Evolutionary conservation across 2,888 invertebrate species (phyloP).

Genomic region (Chymomyza procnemis): DNA sequence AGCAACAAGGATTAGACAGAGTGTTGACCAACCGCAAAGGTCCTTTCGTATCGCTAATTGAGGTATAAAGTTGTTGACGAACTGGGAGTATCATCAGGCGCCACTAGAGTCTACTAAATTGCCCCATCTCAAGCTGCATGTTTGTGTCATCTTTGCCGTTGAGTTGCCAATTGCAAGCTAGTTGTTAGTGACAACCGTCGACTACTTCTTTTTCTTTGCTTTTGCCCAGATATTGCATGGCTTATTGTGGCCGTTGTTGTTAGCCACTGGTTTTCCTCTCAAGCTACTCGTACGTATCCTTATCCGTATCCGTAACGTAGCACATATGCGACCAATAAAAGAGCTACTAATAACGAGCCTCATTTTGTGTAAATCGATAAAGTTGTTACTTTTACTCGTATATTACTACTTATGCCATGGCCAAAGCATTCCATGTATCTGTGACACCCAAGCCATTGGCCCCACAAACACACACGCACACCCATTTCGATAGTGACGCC

Average conservation of each 20-base stretch:
- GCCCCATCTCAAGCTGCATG: too few relatives aligned
- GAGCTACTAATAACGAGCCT: slow-evolving; percentile 68
- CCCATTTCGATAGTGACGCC: slow-evolving; percentile 11
- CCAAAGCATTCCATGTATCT: slow-evolving; percentile 18
- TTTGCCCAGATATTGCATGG: slow-evolving; percentile 3
- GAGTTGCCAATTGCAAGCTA: slow-evolving; percentile 24
- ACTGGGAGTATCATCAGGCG: neutral
- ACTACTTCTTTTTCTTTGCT: too few relatives aligned
- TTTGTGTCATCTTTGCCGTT: slow-evolving; percentile 2
- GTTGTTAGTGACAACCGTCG: slow-evolving; percentile 7
- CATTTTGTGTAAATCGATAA: slow-evolving; percentile 69
- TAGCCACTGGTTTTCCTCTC: neutral
- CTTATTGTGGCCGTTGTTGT: neutral
- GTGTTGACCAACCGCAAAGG: slow-evolving; percentile 17
- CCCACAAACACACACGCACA: slow-evolving; percentile 4
- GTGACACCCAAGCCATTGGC: slow-evolving; percentile 4
- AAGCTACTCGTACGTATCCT: neutral
- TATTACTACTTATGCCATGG: slow-evolving; percentile 8
- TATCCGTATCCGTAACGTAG: slow-evolving; percentile 14
- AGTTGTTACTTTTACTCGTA: slow-evolving; percentile 52
- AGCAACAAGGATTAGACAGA: slow-evolving; percentile 46
- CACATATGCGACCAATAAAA: slow-evolving; percentile 27
- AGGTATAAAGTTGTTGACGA: neutral
- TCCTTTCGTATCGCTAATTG: neutral
- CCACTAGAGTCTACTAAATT: too few relatives aligned